Evolutionary conservation across 2,888 invertebrate species (phyloP).

Genomic region (Cantharis lateralis): DNA sequence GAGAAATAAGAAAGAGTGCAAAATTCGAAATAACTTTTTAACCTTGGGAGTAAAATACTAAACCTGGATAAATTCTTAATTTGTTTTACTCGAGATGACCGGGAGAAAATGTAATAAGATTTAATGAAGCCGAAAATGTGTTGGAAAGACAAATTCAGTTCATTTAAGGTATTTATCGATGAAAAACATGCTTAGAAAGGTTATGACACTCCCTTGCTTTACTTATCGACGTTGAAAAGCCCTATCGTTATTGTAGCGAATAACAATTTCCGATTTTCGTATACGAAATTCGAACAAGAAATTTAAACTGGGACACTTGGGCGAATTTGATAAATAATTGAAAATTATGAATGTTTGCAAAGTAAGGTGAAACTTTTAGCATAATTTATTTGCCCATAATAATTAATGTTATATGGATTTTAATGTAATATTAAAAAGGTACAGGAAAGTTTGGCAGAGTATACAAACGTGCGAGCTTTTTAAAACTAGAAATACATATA

Average conservation of each 20-base stretch:
- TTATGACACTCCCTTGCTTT: not conserved
- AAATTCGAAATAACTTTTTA: no score
- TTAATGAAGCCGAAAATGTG: not conserved
- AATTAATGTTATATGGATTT: not conserved
- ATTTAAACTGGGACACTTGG: not conserved
- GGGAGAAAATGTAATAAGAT: not conserved
- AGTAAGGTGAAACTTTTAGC: not conserved
- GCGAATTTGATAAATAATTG: not conserved
- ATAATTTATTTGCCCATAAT: not conserved
- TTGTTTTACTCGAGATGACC: not conserved
- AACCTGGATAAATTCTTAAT: not conserved
- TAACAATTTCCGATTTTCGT: not conserved
- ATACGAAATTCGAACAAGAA: not conserved
- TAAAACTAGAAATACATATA: not conserved
- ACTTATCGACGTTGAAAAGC: not conserved
- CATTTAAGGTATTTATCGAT: not conserved
- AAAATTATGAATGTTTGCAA: not conserved
- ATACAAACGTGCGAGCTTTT: not conserved
- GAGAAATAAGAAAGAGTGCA: no score
- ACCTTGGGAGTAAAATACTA: no score
- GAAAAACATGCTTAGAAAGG: not conserved
- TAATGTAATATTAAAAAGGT: not conserved
- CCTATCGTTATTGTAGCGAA: not conserved
- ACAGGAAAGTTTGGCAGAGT: not conserved
- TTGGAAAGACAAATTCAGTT: not conserved